Conservation (phyloP, 2,797 vertebrate species). For the Lutjanus argentimaculatus region DNA sequence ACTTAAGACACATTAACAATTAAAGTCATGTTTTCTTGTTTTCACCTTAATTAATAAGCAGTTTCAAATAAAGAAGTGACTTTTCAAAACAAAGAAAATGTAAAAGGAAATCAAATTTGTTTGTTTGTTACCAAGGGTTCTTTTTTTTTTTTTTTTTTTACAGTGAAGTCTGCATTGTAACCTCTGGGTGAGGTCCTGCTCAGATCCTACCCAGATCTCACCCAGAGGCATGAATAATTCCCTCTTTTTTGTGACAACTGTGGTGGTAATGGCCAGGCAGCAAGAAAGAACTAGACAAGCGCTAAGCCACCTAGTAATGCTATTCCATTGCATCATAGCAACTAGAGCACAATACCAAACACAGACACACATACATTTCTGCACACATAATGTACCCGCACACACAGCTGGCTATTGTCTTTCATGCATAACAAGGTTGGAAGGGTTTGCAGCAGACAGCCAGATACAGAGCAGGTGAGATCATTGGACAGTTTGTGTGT, state of each 20-base stretch:
- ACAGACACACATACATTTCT: constrained; percentile 23
- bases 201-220: constrained; percentile 54
- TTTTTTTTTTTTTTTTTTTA: no score
- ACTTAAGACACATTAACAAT: no score
- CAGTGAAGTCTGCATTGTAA: constrained; percentile 8
- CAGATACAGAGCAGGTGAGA: constrained; percentile 65
- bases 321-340: constrained; percentile 72
- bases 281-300: constrained; percentile 45
- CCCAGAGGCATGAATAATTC: constrained; percentile 26
- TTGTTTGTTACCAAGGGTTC: no score
- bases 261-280: constrained; percentile 19
- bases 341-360: constrained; percentile 24
- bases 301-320: constrained; percentile 50
- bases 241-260: constrained; percentile 24
- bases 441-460: constrained; percentile 49
- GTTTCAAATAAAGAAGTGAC: no score
- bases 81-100: no score
- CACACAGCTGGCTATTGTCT: constrained; percentile 51
- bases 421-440: constrained; percentile 53
- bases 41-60: no score
- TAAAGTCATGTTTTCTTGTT: no score
- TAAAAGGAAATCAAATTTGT: no score
- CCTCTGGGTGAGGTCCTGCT: constrained; percentile 53
- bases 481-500: constrained; percentile 36
- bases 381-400: neutral